Evolutionary conservation across 1,140 invertebrate genomes (phyloP).

Genomic region (Atta cephalotes): DNA sequence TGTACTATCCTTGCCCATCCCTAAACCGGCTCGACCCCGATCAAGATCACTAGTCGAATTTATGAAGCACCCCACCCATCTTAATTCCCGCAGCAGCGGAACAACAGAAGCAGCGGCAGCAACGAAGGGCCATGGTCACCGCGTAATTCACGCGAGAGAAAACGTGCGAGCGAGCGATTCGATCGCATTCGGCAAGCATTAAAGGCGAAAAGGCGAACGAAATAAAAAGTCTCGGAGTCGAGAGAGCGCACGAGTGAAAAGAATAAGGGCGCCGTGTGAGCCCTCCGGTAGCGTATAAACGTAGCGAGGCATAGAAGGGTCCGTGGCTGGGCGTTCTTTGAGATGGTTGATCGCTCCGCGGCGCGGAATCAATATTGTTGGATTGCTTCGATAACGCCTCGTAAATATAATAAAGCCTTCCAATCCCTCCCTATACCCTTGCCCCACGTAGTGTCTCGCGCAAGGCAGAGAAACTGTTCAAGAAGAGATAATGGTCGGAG

Average conservation of each 20-base stretch:
- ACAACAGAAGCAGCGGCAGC: conserved; percentile 57
- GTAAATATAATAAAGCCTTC: conserved; percentile 85
- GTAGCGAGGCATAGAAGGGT: conserved; percentile 35
- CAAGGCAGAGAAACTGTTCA: conserved; percentile 38
- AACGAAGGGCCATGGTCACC: conserved; percentile 26
- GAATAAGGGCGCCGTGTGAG: conserved; percentile 60
- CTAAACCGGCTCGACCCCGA: background rate
- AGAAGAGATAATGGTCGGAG: conserved; percentile 76
- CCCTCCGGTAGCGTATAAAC: conserved; percentile 71
- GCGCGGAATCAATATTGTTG: conserved; percentile 84
- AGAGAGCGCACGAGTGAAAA: conserved; percentile 47
- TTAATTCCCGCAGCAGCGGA: conserved; percentile 46
- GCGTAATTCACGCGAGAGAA: conserved; percentile 53
- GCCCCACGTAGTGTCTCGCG: conserved; percentile 22
- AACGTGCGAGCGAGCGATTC: conserved; percentile 45
- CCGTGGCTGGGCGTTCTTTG: conserved; percentile 65
- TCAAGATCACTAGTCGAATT: conserved; percentile 53
- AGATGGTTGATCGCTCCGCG: conserved; percentile 75
- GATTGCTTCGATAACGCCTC: conserved; percentile 84
- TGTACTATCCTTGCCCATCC: conserved; percentile 32
- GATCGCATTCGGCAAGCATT: conserved; percentile 61
- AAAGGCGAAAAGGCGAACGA: conserved; percentile 27
- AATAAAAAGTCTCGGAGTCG: conserved; percentile 41
- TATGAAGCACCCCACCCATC: conserved; percentile 42
- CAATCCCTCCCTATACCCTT: conserved; percentile 52